These are phyloP conservation scores for Meteorus colon DNA, from an alignment of 2,888 invertebrate genomes.

Conservation along the genomic window DNA sequence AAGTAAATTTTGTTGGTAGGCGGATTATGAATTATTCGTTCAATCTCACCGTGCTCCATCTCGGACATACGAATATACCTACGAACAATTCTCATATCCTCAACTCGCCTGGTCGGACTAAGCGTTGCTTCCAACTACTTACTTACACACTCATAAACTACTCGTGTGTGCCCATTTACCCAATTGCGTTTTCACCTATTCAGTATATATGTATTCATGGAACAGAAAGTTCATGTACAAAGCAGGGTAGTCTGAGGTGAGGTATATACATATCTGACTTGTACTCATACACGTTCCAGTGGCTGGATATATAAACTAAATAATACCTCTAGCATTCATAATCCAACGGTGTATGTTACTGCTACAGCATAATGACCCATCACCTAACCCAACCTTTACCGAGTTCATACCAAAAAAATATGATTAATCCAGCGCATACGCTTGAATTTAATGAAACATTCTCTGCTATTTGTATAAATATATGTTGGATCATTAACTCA, in stretches of 20 bases:
- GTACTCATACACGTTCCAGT: neutral
- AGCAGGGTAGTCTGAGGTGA: neutral
- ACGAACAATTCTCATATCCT: conserved; percentile 11
- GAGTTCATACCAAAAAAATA: neutral
- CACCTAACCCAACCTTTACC: neutral
- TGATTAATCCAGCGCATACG: neutral
- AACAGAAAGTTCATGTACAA: neutral
- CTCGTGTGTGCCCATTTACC: conserved; percentile 3
- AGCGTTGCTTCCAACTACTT: conserved; percentile 21
- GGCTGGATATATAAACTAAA: conserved; percentile 10
- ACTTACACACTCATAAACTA: conserved; percentile 25
- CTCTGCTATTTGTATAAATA: neutral
- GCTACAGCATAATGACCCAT: neutral
- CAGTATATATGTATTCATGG: neutral
- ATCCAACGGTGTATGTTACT: conserved; percentile 7
- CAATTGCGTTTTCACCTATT: conserved; percentile 4
- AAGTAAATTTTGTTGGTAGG: conserved; percentile 3
- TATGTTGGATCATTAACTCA: too few species aligned
- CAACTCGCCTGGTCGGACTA: neutral
- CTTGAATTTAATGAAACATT: neutral
- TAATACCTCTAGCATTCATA: conserved; percentile 10
- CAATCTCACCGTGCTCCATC: conserved; percentile 1
- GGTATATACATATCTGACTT: neutral
- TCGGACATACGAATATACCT: conserved; percentile 1
- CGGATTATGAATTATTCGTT: conserved; percentile 12